Conservation (phyloP, 2,797 vertebrate species). For the Argyrosomus regius region DNA sequence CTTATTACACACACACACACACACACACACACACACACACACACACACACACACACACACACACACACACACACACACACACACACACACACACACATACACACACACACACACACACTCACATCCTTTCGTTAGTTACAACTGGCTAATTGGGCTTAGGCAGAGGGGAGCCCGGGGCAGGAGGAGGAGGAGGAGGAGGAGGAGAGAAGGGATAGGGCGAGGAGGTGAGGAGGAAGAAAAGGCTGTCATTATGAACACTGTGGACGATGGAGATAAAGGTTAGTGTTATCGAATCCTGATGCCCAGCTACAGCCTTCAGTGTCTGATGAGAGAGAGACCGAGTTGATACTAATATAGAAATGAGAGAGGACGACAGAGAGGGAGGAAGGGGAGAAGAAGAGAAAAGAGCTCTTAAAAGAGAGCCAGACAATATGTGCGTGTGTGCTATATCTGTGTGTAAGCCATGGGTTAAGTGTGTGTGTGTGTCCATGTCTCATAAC, state of each 20-base stretch:
- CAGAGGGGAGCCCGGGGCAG: constrained; percentile 57
- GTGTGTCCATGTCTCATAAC: constrained; percentile 47
- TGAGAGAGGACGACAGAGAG: not conserved
- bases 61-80: constrained; percentile 31
- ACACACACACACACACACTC: constrained; percentile 10
- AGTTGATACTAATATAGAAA: constrained; percentile 28
- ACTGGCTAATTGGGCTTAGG: constrained; percentile 83
- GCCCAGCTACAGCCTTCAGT: constrained; percentile 15
- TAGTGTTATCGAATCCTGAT: constrained; percentile 55
- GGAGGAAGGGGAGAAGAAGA: not conserved
- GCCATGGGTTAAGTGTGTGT: constrained; percentile 53
- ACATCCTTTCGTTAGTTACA: constrained; percentile 70
- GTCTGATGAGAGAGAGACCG: constrained; percentile 42
- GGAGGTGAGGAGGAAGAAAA: constrained; percentile 51
- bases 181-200: constrained; percentile 24
- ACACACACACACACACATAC: too few relatives aligned
- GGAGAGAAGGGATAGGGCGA: constrained; percentile 32
- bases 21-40: constrained; percentile 30
- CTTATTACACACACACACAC: constrained; percentile 68
- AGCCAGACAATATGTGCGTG: constrained; percentile 23
- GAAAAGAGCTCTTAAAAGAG: not conserved
- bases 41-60: not conserved
- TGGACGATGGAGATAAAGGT: constrained; percentile 64
- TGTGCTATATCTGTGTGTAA: constrained; percentile 9
- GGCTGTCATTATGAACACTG: constrained; percentile 58